Evolutionary conservation across 64 coral and sea anemone genomes (phyloP), one percentile per base, ranked within the genome.

Genomic region (Pocillopora verrucosa): DNA sequence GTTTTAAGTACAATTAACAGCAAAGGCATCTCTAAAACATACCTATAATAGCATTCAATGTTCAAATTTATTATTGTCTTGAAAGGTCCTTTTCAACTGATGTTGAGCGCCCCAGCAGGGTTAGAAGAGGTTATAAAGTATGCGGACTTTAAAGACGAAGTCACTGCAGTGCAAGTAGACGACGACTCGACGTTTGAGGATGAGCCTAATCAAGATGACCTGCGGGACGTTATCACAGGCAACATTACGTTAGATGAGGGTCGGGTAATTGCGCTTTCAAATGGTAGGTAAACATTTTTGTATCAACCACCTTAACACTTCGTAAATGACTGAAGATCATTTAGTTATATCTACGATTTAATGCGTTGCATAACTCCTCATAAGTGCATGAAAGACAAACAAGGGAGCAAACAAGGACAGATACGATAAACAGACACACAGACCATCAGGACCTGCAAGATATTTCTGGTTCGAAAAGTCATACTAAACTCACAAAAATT

Each of bases 121-220:
- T 75, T 91, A 12, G 82, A 86, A 58, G 90, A 91, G 30, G 60
- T 91, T 9, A 78, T 91, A 12, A 58, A 84, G 25, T 91, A 91
- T 35, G 90, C 90, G 2, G 90, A 91, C 20, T 91, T 91, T 57
- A 58, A 41, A 24, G 24, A 36, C 64, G 9, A 38, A 2, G 90
- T 78, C 17, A n/a, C 58, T 25, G 45, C 74, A 10, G 72, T 61
- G 0, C 80, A 56, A 7, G 36, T 86, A 5, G 67, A 20, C 35
- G 90, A 86, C 37, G 73, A 86, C 24, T 37, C 78, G 9, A 91
- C 90, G 65, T 58, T 80, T 62, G 90, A 91, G 14, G 90, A 91
- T 13, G 16, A 60, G 16, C 80, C 90, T 36, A 26, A 84, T 7
- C 9, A 9, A 36, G 22, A 76, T 14, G 80, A 86, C 35, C 17